These are phyloP conservation scores for Nebria ingens DNA, from an alignment of 1,140 invertebrate genomes.

Conservation along the genomic window DNA sequence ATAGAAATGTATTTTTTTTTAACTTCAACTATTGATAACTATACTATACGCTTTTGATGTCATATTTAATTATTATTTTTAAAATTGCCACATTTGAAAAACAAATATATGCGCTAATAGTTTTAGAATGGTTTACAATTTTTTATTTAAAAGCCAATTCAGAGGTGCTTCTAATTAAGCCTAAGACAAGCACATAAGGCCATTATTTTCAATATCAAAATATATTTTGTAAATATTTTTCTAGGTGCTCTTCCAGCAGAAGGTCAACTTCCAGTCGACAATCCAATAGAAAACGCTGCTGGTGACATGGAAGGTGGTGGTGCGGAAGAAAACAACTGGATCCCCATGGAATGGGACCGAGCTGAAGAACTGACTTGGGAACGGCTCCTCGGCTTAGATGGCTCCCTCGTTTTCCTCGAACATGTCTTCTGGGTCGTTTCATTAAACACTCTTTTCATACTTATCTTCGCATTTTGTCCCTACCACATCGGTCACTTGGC, in stretches of 20 bases:
- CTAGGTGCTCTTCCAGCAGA: slow-evolving; percentile 21
- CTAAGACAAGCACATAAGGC: too few relatives aligned
- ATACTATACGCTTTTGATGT: too few relatives aligned
- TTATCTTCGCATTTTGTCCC: slow-evolving; percentile 89
- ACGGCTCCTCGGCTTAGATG: slow-evolving; percentile 88
- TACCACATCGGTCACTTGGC: slow-evolving; percentile 89
- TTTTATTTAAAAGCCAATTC: too few relatives aligned
- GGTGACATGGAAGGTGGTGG: slow-evolving; percentile 38
- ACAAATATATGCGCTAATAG: too few relatives aligned
- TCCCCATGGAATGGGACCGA: slow-evolving; percentile 96
- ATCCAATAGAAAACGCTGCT: slow-evolving; percentile 36
- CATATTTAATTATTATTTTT: too few relatives aligned
- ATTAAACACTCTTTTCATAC: slow-evolving; percentile 91
- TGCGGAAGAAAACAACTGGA: slow-evolving; percentile 92
- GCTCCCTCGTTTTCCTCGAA: slow-evolving; percentile 92
- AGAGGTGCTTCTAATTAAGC: too few relatives aligned
- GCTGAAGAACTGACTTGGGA: slow-evolving; percentile 99
- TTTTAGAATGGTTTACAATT: too few relatives aligned
- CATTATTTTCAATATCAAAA: too few relatives aligned
- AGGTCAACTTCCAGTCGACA: slow-evolving; percentile 20
- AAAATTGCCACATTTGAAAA: too few relatives aligned
- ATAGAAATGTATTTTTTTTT: too few relatives aligned
- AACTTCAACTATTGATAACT: too few relatives aligned
- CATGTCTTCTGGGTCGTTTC: slow-evolving; percentile 99
- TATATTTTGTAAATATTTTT: too few relatives aligned